Base-by-base conservation (phyloP, 1,140 invertebrate genomes). In the Acromyrmex heyeri region DNA sequence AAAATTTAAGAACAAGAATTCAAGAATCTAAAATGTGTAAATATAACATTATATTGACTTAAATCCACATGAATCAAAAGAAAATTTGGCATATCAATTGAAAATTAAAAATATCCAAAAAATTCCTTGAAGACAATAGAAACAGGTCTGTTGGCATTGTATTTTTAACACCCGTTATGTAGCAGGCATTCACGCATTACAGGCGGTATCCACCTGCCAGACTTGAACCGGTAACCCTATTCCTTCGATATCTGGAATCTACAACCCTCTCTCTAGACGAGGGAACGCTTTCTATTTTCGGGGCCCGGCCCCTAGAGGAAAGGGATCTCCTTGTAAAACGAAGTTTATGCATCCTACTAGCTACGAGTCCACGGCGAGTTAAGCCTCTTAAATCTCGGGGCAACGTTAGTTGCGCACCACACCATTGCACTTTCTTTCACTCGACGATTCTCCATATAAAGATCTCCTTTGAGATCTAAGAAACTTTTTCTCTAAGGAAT, bases 151-250 rank as follows among this genome's bases (percentile, higher is more conserved):
- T 50, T 12, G 34, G 14, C 55, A 61, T 83, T 92, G 57, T 69
- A 86, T 91, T 90, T 82, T 88, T 55, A 78, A 90, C 83, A 91
- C 89, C 89, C 91, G 90, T 90, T 91, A 86, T 38, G 12, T 88
- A 65, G 77, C 67, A 57, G 30, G 73, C 57, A 88, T 91, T 79
- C 78, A 90, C 72, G 90, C 44, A 62, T 75, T 61, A 44, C 59
- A 86, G 87, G 78, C 89, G 87, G 76, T 90, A 87, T 92, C 88
- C 92, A 92, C 91, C 92, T 92, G 92, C 90, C 87, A 90, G 87
- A 85, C 81, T 44, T 79, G 78, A 91, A 88, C 78, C 86, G 86
- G 91, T 91, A 92, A 92, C 87, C 87, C 91, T 91, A 92, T 91
- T 90, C 89, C 89, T 86, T 50, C 55, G 85, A 75, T 92, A 92